phyloP scores from a whole-genome alignment of 2,888 invertebrate species.

The Drosophila prolongata region DNA sequence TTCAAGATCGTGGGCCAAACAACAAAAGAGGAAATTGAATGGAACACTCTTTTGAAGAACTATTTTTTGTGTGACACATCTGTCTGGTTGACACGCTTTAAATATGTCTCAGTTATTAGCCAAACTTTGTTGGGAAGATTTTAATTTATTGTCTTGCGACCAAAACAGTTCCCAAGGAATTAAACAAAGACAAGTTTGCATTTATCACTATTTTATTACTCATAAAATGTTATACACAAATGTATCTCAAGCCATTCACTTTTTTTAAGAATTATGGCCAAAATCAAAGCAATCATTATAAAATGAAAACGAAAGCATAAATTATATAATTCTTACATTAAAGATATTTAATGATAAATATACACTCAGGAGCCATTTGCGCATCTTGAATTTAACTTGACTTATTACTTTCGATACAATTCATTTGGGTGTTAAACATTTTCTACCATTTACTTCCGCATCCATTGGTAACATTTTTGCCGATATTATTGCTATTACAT shows the following conservation, averaged over 20 bases:
- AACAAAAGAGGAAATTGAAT: conserved; percentile 27
- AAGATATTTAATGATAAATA: not conserved
- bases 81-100: conserved; percentile 22
- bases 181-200: not conserved
- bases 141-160: conserved; percentile 24
- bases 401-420: conserved; percentile 25
- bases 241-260: not conserved
- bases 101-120: conserved; percentile 29
- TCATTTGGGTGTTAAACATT: conserved; percentile 21
- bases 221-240: conserved; percentile 7
- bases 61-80: conserved; percentile 6
- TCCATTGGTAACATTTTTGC: conserved; percentile 28
- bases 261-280: not conserved
- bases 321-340: not conserved
- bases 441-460: conserved; percentile 38
- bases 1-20: conserved; percentile 20
- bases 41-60: conserved; percentile 17
- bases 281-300: conserved; percentile 20
- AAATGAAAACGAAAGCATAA: conserved; percentile 10
- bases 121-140: conserved; percentile 3
- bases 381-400: conserved; percentile 18
- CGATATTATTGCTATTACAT: conserved; percentile 16
- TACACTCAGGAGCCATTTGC: not conserved
- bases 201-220: conserved; percentile 16
- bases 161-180: not conserved